phyloP scores from a whole-genome alignment of 2,797 vertebrate genomes.

The Leptoclinus maculatus region DNA sequence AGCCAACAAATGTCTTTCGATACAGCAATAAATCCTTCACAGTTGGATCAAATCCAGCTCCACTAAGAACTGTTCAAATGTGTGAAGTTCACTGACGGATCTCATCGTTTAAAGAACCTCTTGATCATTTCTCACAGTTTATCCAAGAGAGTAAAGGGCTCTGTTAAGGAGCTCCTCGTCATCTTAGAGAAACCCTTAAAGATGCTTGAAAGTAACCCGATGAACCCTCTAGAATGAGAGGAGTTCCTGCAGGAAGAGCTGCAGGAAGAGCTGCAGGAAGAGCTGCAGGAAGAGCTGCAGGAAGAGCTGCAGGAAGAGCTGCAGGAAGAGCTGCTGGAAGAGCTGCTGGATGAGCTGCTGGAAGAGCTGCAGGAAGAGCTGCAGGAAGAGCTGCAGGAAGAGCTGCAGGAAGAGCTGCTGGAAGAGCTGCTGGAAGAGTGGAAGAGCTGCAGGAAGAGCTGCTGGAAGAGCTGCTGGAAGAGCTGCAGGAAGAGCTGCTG shows the following conservation, averaged over 20 bases:
- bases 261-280: too few species aligned
- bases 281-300: too few species aligned
- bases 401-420: too few species aligned
- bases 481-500: too few species aligned
- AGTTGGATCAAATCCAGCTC: not conserved
- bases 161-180: not conserved
- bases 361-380: too few species aligned
- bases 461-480: too few species aligned
- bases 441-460: too few species aligned
- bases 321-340: too few species aligned
- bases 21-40: not conserved
- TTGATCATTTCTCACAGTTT: not conserved
- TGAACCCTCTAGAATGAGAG: slow-evolving; percentile 3
- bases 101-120: slow-evolving; percentile 7
- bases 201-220: slow-evolving; percentile 1
- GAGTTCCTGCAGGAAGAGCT: slow-evolving; percentile 1
- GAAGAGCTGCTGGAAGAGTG: too few species aligned
- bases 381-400: too few species aligned
- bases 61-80: not conserved
- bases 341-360: too few species aligned
- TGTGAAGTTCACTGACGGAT: not conserved
- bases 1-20: not conserved
- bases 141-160: not conserved
- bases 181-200: slow-evolving; percentile 10
- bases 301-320: too few species aligned